These are phyloP conservation scores for Leontocebus nigricollis DNA, from an alignment of 2,797 vertebrate genomes.

Conservation along the genomic window DNA sequence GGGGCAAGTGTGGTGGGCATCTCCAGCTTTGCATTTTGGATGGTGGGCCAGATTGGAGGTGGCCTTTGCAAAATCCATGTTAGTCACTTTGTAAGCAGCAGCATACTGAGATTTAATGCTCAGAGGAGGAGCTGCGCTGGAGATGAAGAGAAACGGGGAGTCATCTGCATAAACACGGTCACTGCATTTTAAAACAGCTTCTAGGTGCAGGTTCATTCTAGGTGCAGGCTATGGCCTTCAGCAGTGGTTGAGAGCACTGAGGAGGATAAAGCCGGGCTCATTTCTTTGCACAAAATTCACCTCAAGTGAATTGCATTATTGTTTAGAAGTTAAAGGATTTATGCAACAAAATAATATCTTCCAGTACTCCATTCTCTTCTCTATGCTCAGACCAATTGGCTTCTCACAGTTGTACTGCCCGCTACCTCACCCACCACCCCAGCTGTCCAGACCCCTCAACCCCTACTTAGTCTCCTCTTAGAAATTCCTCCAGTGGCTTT, in stretches of 20 bases:
- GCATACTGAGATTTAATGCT: neutral
- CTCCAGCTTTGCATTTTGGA: neutral
- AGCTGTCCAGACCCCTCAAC: neutral
- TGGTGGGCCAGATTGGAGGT: neutral
- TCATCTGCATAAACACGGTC: accelerated
- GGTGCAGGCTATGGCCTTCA: neutral
- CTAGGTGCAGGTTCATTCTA: neutral
- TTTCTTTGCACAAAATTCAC: neutral
- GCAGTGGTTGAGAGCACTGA: neutral
- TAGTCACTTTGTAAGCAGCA: neutral
- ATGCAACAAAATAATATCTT: neutral
- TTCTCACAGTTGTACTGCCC: neutral
- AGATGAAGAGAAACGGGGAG: neutral
- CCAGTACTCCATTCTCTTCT: neutral
- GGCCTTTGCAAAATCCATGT: neutral
- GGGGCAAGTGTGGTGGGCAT: too few species aligned
- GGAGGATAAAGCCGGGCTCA: accelerated
- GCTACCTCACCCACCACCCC: neutral
- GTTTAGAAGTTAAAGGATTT: neutral
- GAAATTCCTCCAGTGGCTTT: neutral
- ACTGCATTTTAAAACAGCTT: neutral
- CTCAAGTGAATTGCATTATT: neutral
- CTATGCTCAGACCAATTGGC: neutral
- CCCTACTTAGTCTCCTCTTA: neutral
- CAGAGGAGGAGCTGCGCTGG: neutral